These are phyloP conservation scores for Copidosoma aretas DNA, from an alignment of 2,888 invertebrate species.

Conservation along the genomic window DNA sequence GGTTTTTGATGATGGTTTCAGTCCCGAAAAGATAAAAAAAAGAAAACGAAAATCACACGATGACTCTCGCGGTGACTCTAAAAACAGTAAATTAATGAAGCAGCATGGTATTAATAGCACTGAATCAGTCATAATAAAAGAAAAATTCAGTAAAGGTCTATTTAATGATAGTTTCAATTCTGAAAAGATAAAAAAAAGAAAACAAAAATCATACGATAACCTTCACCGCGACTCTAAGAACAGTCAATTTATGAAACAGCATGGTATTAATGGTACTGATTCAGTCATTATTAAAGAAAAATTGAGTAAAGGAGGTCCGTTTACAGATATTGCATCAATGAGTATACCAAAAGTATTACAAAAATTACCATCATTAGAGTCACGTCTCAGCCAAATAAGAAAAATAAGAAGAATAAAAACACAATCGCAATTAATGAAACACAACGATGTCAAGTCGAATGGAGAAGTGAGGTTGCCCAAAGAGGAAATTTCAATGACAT, in stretches of 20 bases:
- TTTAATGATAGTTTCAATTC: constrained; percentile 63
- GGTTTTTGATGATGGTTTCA: constrained; percentile 66
- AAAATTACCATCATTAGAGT: constrained; percentile 8
- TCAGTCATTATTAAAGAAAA: constrained; percentile 17
- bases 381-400: constrained; percentile 21
- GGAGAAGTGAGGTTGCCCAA: constrained; percentile 14
- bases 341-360: constrained; percentile 20
- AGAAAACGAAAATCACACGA: constrained; percentile 53
- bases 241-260: constrained; percentile 27
- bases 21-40: constrained; percentile 63
- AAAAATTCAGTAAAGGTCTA: constrained; percentile 6
- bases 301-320: constrained; percentile 12
- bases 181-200: constrained; percentile 61
- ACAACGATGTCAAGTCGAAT: neutral
- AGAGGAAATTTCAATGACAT: constrained; percentile 25
- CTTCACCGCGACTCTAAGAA: constrained; percentile 32
- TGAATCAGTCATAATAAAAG: constrained; percentile 17
- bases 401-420: constrained; percentile 31
- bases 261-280: neutral
- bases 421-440: constrained; percentile 11
- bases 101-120: constrained; percentile 1
- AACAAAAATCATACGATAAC: constrained; percentile 49
- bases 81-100: constrained; percentile 32
- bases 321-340: constrained; percentile 20
- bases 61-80: constrained; percentile 28